A percentile compares a stretch with the other conserved stretches of the same genome.
phyloP scores from a whole-genome alignment of 37 sponge, comb jelly and placozoan species.

The Ephydatia muelleri region DNA sequence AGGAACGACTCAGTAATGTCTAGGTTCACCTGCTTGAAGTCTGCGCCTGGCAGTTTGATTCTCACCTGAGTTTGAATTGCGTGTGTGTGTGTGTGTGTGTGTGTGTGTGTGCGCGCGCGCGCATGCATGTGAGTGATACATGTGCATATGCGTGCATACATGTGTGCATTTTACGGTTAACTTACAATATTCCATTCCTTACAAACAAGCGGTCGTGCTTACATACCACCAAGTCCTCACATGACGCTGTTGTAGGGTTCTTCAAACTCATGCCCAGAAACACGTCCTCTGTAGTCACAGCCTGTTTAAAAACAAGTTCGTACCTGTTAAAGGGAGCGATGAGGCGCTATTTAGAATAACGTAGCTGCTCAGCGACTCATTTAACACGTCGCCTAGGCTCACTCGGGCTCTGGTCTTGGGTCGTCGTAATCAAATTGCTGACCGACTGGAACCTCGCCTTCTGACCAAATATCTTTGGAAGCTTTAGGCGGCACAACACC shows the following conservation, averaged over 20 bases:
- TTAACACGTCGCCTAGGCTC: slow-evolving; percentile 9
- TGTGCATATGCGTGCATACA: not conserved
- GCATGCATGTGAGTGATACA: too few species aligned
- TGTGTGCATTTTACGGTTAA: not conserved
- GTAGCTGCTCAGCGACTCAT: too few species aligned
- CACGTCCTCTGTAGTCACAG: slow-evolving; percentile 85
- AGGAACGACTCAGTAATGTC: slow-evolving; percentile 78
- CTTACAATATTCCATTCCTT: not conserved
- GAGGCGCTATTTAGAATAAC: not conserved
- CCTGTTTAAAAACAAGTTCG: slow-evolving; percentile 78
- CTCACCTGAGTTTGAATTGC: slow-evolving; percentile 36
- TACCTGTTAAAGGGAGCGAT: slow-evolving; percentile 38
- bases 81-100: not conserved
- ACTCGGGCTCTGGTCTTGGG: slow-evolving; percentile 84
- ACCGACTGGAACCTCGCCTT: slow-evolving; percentile 45
- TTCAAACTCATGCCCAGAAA: slow-evolving; percentile 89
- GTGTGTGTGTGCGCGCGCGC: not conserved
- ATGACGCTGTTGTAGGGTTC: slow-evolving; percentile 80
- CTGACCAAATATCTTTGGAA: slow-evolving; percentile 72
- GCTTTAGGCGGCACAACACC: not conserved
- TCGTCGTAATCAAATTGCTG: slow-evolving; percentile 57
- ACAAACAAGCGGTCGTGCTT: not conserved
- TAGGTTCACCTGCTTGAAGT: slow-evolving; percentile 65
- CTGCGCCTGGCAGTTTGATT: slow-evolving; percentile 70
- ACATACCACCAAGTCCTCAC: slow-evolving; percentile 83